Conservation (phyloP, 2,888 invertebrate genomes). For the Eulithis prunata region DNA sequence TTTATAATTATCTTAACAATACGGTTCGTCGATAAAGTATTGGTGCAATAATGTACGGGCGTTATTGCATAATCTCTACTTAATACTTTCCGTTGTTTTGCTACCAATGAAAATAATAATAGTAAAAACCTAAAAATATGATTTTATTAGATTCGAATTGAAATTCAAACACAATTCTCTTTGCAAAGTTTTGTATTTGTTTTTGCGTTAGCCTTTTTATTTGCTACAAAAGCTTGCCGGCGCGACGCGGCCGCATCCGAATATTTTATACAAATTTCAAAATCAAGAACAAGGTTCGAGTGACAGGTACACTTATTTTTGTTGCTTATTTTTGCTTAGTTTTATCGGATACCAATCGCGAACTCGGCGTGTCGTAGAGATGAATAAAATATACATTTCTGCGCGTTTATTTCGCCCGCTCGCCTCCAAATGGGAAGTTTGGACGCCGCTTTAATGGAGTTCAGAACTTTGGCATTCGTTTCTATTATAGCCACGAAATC, state of each 20-base stretch:
- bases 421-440: constrained; percentile 73
- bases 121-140: neutral
- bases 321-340: constrained; percentile 79
- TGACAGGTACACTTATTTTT: constrained; percentile 82
- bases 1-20: neutral
- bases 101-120: no score
- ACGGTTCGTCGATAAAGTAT: neutral
- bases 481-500: constrained; percentile 73
- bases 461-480: constrained; percentile 77
- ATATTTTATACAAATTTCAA: constrained; percentile 84
- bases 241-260: constrained; percentile 71
- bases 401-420: constrained; percentile 67
- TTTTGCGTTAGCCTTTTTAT: constrained; percentile 65
- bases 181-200: constrained; percentile 54
- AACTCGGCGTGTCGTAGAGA: constrained; percentile 71
- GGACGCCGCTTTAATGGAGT: constrained; percentile 76
- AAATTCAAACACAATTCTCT: constrained; percentile 57
- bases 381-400: constrained; percentile 81
- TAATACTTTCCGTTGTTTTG: no score
- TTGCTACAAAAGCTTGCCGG: constrained; percentile 67
- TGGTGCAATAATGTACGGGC: no score
- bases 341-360: constrained; percentile 78
- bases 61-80: no score
- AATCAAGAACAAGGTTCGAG: constrained; percentile 79
- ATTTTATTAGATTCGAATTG: constrained; percentile 43